phyloP scores from a whole-genome alignment of 1,140 invertebrate genomes.

The Solenopsis fugax region DNA sequence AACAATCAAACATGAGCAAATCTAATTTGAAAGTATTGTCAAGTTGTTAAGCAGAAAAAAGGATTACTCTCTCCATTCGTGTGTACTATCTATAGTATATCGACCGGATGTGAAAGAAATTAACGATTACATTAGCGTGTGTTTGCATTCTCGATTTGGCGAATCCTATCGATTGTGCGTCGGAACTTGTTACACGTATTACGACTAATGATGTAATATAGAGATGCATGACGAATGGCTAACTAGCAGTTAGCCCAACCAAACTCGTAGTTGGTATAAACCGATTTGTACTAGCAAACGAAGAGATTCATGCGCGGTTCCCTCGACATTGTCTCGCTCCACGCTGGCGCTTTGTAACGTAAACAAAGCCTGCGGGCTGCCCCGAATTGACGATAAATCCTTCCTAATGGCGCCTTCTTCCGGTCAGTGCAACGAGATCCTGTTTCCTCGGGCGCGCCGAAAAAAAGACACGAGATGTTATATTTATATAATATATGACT shows the following conservation, averaged over 20 bases:
- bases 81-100: not conserved
- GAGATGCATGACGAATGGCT: conserved; percentile 29
- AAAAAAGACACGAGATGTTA: not conserved
- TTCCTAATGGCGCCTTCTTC: conserved; percentile 57
- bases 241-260: conserved; percentile 28
- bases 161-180: not conserved
- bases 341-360: conserved; percentile 41
- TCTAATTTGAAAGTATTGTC: not conserved
- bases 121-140: conserved; percentile 29
- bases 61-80: not conserved
- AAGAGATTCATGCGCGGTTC: conserved; percentile 1
- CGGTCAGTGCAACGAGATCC: conserved; percentile 48
- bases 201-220: conserved; percentile 20
- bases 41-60: not conserved
- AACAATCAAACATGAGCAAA: not conserved
- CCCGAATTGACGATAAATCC: conserved; percentile 48
- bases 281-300: conserved; percentile 20
- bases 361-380: conserved; percentile 46
- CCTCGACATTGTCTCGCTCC: conserved; percentile 40
- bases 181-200: conserved; percentile 33
- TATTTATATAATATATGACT: no score
- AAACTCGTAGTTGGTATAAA: not conserved
- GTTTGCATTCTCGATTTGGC: conserved; percentile 30
- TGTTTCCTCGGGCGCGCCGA: conserved; percentile 1
- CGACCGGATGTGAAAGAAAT: not conserved